These are phyloP conservation scores for Xyliphius kryptos DNA, from an alignment of 2,113 vertebrate species.

Conservation along the genomic window DNA sequence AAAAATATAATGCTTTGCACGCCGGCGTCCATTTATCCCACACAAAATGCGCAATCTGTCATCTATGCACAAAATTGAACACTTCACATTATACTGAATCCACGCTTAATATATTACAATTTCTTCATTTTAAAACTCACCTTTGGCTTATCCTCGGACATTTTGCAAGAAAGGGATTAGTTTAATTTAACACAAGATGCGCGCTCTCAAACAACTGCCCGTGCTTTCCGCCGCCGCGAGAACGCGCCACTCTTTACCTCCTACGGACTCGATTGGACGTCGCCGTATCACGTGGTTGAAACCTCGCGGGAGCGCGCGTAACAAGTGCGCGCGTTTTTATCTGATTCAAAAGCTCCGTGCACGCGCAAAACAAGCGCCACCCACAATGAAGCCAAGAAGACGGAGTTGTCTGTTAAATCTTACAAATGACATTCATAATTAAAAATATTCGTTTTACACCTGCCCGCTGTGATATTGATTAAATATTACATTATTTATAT, in stretches of 20 bases:
- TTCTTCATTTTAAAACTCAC: conserved; percentile 59
- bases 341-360: not conserved
- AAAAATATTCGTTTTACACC: no score
- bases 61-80: conserved; percentile 23
- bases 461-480: no score
- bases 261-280: conserved; percentile 57
- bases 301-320: conserved; percentile 58
- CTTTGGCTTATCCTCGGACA: conserved; percentile 94
- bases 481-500: no score
- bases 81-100: accelerated
- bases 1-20: conserved; percentile 26
- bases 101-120: not conserved
- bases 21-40: conserved; percentile 36
- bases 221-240: conserved; percentile 66
- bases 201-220: conserved; percentile 61
- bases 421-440: no score
- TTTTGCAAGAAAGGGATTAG: conserved; percentile 45
- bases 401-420: no score
- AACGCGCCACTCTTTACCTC: conserved; percentile 67
- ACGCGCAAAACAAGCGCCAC: conserved; percentile 19
- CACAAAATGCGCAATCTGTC: conserved; percentile 46
- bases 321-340: conserved; percentile 22
- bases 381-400: no score
- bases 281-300: conserved; percentile 55
- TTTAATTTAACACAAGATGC: conserved; percentile 37